phyloP scores from a whole-genome alignment of 2,113 vertebrate genomes.

The Seriola aureovittata region DNA sequence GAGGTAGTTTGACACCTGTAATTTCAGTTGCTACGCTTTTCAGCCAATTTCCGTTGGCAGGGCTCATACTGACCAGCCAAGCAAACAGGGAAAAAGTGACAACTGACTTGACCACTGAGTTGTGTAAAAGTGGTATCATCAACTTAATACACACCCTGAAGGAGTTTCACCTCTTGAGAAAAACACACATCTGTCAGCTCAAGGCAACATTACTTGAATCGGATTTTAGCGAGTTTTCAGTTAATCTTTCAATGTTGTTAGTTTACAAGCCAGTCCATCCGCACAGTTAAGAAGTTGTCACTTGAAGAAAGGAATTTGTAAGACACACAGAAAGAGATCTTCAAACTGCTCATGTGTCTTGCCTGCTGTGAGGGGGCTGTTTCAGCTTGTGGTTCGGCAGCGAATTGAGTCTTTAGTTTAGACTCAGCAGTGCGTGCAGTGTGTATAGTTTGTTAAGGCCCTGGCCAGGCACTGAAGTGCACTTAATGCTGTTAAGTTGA shows the following conservation, averaged over 20 bases:
- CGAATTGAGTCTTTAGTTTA: conserved; percentile 29
- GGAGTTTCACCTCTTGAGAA: conserved; percentile 18
- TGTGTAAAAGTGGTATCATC: conserved; percentile 60
- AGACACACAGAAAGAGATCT: background rate
- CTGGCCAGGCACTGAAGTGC: conserved; percentile 44
- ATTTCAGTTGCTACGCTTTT: conserved; percentile 55
- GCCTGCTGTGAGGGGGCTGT: conserved; percentile 7
- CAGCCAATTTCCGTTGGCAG: conserved; percentile 56
- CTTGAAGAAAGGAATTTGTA: background rate
- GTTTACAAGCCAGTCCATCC: rapidly evolving
- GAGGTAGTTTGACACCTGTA: conserved; percentile 75
- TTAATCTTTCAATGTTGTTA: background rate
- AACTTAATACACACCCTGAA: conserved; percentile 48
- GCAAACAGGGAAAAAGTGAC: conserved; percentile 53
- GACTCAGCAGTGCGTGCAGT: conserved; percentile 33
- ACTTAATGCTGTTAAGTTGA: conserved; percentile 63
- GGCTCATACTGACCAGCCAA: conserved; percentile 58
- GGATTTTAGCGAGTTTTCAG: background rate
- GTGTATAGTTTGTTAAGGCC: conserved; percentile 34
- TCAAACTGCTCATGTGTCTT: background rate
- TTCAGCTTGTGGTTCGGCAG: conserved; percentile 19
- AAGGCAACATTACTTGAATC: conserved; percentile 14
- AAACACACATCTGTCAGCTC: conserved; percentile 26
- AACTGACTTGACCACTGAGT: conserved; percentile 56
- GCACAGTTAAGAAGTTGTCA: background rate